Evolutionary conservation across 53 echinoderm and acorn worm species (phyloP).

Genomic region (Echinometra lucunter): DNA sequence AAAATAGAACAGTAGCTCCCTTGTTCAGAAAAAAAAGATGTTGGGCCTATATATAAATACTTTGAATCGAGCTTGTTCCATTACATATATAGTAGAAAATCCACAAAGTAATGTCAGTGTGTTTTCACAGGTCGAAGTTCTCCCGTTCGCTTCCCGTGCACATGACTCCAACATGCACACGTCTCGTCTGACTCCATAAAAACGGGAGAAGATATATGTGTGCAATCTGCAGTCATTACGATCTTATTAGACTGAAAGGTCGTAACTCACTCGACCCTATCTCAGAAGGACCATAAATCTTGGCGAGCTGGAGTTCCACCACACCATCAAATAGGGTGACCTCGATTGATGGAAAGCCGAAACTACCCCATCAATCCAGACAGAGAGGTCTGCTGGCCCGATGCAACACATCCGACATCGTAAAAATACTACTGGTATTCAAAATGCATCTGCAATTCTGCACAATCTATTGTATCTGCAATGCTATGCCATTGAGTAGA

Average conservation of each 20-base stretch:
- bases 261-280: conserved; percentile 55
- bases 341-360: conserved; percentile 34
- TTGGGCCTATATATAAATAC: not conserved
- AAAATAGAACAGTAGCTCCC: too few relatives aligned
- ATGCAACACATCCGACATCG: not conserved
- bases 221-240: conserved; percentile 64
- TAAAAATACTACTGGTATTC: not conserved
- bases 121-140: conserved; percentile 22
- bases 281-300: conserved; percentile 52
- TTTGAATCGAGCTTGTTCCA: not conserved
- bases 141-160: not conserved
- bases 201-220: conserved; percentile 54
- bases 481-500: not conserved
- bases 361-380: conserved; percentile 52
- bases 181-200: not conserved
- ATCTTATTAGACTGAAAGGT: conserved; percentile 57
- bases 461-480: not conserved
- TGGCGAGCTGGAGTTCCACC: not conserved
- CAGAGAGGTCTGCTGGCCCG: not conserved
- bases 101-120: not conserved
- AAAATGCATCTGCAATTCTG: not conserved
- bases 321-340: conserved; percentile 42
- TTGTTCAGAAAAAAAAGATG: too few relatives aligned
- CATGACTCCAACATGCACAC: not conserved
- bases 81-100: not conserved